phyloP scores from a whole-genome alignment of 2,797 vertebrate species.

The Phaenicophaeus curvirostris region DNA sequence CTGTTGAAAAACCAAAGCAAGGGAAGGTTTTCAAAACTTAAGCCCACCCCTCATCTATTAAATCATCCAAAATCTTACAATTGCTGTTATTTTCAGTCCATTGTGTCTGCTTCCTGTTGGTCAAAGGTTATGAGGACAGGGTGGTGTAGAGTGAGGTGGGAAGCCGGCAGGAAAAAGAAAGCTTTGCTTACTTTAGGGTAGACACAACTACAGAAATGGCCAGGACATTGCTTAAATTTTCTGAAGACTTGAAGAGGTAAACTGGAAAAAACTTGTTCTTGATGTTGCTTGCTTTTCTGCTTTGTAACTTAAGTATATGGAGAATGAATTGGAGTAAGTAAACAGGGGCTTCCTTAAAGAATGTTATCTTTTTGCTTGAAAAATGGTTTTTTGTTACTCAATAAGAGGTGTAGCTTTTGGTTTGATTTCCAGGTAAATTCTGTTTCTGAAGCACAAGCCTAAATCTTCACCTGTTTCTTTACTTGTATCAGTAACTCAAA shows the following conservation, averaged over 20 bases:
- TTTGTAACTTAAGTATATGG: neutral
- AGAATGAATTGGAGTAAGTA: neutral
- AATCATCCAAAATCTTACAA: slow-evolving; percentile 61
- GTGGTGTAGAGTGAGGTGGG: slow-evolving; percentile 85
- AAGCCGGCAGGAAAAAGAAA: slow-evolving; percentile 81
- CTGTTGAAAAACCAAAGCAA: slow-evolving; percentile 11
- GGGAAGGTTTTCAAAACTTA: neutral
- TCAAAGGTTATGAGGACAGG: slow-evolving; percentile 92
- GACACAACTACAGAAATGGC: slow-evolving; percentile 68
- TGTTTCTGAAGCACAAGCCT: neutral
- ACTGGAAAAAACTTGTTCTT: neutral
- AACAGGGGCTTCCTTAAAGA: neutral
- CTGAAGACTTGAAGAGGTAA: slow-evolving; percentile 69
- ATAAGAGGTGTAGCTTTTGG: neutral
- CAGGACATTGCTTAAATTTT: slow-evolving; percentile 27
- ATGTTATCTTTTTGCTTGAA: neutral
- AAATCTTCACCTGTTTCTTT: neutral
- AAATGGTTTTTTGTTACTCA: neutral
- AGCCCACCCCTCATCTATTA: slow-evolving; percentile 60
- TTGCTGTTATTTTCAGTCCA: slow-evolving; percentile 92
- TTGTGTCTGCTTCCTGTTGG: slow-evolving; percentile 96
- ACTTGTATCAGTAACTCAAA: neutral
- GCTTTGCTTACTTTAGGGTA: slow-evolving; percentile 69
- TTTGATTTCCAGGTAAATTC: neutral
- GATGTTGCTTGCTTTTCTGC: neutral